Evolutionary conservation across 1,140 invertebrate species (phyloP).

Genomic region (Atta colombica): DNA sequence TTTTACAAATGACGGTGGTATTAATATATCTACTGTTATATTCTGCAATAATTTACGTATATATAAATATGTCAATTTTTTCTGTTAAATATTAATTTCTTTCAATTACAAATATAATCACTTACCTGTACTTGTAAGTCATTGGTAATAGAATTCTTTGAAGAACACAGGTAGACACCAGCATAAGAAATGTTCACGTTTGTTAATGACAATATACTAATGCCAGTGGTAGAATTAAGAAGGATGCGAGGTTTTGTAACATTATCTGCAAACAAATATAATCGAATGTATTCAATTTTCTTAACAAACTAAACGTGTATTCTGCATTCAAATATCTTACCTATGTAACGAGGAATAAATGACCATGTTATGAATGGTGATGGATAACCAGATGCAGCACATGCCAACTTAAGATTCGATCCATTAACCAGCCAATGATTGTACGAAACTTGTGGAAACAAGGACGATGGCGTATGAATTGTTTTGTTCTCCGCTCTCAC

Average conservation of each 20-base stretch:
- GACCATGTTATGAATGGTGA: conserved; percentile 87
- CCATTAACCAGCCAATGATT: conserved; percentile 81
- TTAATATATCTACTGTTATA: conserved; percentile 87
- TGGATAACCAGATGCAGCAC: conserved; percentile 88
- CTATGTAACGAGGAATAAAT: conserved; percentile 83
- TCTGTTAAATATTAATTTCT: background rate
- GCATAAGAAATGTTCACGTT: conserved; percentile 84
- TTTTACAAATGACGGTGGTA: conserved; percentile 88
- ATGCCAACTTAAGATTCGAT: conserved; percentile 86
- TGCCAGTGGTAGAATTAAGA: conserved; percentile 82
- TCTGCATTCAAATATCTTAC: conserved; percentile 66
- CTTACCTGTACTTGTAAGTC: conserved; percentile 85
- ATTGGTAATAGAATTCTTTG: conserved; percentile 79
- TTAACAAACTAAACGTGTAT: background rate
- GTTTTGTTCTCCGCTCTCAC: conserved; percentile 72
- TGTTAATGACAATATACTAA: conserved; percentile 84
- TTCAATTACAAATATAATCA: background rate
- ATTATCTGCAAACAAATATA: conserved; percentile 68
- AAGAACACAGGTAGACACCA: conserved; percentile 89
- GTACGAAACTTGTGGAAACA: conserved; percentile 82
- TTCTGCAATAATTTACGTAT: conserved; percentile 77
- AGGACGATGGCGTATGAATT: conserved; percentile 65
- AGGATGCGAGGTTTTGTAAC: conserved; percentile 79
- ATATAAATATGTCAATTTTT: background rate
- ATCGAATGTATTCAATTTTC: conserved; percentile 9